Evolutionary conservation across 2,888 invertebrate genomes (phyloP), one percentile per base, ranked within the genome.

Genomic region (Aspidiotus rigidus): DNA sequence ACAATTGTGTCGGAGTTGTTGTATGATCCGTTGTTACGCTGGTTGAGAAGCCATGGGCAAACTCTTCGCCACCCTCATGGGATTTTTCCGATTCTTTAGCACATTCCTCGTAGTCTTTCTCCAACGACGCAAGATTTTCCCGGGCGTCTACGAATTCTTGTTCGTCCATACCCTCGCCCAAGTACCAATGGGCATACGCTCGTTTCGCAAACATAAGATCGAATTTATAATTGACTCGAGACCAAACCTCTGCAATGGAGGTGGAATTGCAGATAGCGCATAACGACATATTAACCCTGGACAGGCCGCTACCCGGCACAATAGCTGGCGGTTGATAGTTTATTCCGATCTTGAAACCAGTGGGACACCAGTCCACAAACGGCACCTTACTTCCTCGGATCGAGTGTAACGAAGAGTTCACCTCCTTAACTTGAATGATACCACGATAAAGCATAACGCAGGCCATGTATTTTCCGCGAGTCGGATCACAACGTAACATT

Each of bases 181-280:
- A 60, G 57, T 69, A 71, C 71, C 71, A 71, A 55, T 71, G 71
- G 8, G 70, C 55, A 56, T 62, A 71, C n/a, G 71, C 71, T n/a
- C 70, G 60, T 53, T 69, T 71, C 13, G 83, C 81, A 75, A 84
- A 85, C 82, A 84, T 83, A 9, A 70, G 42, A 49, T 72, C 71
- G 70, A 72, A 72, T 40, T 72, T 72, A 13, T 62, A 15, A 39
- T 67, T 70, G n/a, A 72, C 62, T 7, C 64, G 79, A 64, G 81
- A 86, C 88, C 93, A 94, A 39, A 64, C 64, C 16, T 64, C 64
- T 7, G 64, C 64, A 11, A 64, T 64, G 9, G 64, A 49, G 40
- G 64, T 64, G 15, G 64, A 64, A 41, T 64, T 64, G 15, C 64
- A 49, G 16, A 64, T 64, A 11, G 64, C 64, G 55, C 64, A 64